Evolutionary conservation across 2,797 vertebrate species (phyloP), one percentile per base, ranked within the genome.

Genomic region (Odontamblyopus lacepedii): DNA sequence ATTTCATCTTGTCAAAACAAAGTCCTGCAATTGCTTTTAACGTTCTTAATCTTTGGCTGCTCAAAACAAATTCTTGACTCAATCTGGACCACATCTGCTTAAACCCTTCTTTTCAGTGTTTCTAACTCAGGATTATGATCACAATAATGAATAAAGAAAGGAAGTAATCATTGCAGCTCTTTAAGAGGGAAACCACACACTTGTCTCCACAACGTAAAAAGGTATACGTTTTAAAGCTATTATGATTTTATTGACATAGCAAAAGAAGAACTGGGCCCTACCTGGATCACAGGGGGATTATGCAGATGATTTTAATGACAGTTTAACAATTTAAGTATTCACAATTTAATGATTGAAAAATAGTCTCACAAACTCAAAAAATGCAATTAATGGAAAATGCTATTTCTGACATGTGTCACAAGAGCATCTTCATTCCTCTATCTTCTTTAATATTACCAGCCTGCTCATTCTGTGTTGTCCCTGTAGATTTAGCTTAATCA

Each of bases 1-100:
- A 89, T 93, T 94, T 93, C 81, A 91, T 74, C 89, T 87, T 93
- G 93, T 94, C 93, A 94, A 93, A 94, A 93, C 92, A 94, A 91
- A 93, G 79, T 75, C 73, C 78, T 64, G 83, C 85, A 79, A 91
- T 91, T 86, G 89, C 92, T 93, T 92, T 93, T 93, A 93, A 91
- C 86, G 23, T 91, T 79, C 86, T 92, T 93, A 93, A 93, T 93
- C 90, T 93, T 87, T 78, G 81, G 83, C 84, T 89, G 91, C 90
- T 90, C 82, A 85, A 87, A 91, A 87, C 78, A 88, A 87, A 92
- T 91, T 93, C 82, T 85, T 92, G 84, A 91, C 81, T 90, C 84
- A 73, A 71, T 87, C 87, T 80, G 77, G 57, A 73, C 70, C 77
- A 74, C 88, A 91, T 92, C 87, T 93, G 90, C 84, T 88, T 85